Evolutionary conservation across 2,113 vertebrate species (phyloP).

Genomic region (Myotis lucifugus): DNA sequence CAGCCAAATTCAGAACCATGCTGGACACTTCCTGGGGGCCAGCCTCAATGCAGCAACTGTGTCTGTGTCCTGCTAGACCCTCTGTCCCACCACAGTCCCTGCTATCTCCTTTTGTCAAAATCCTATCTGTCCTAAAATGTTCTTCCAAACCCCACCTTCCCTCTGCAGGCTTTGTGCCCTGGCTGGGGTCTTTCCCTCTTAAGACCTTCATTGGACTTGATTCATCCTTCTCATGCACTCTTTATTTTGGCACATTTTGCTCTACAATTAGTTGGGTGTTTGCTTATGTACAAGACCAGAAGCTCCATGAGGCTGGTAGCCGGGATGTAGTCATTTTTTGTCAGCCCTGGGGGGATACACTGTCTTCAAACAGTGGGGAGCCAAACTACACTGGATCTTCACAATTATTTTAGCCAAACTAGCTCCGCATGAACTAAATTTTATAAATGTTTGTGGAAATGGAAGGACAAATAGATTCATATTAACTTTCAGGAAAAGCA

Average conservation of each 20-base stretch:
- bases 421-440: background rate
- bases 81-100: background rate
- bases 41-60: background rate
- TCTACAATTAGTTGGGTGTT: background rate
- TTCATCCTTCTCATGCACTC: background rate
- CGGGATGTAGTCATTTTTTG: background rate
- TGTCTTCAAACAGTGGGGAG: background rate
- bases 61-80: background rate
- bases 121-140: background rate
- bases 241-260: background rate
- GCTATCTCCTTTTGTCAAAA: background rate
- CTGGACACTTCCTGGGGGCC: background rate
- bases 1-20: background rate
- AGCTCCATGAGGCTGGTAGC: background rate
- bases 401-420: background rate
- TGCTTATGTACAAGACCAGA: background rate
- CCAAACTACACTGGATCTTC: background rate
- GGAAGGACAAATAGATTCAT: background rate
- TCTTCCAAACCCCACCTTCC: background rate
- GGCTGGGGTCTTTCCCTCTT: background rate
- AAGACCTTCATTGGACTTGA: background rate
- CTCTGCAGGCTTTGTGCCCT: background rate
- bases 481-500: background rate
- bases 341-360: too few relatives aligned
- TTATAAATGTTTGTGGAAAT: background rate